phyloP scores from a whole-genome alignment of 2,797 vertebrate genomes.

The Meriones psammophilus region DNA sequence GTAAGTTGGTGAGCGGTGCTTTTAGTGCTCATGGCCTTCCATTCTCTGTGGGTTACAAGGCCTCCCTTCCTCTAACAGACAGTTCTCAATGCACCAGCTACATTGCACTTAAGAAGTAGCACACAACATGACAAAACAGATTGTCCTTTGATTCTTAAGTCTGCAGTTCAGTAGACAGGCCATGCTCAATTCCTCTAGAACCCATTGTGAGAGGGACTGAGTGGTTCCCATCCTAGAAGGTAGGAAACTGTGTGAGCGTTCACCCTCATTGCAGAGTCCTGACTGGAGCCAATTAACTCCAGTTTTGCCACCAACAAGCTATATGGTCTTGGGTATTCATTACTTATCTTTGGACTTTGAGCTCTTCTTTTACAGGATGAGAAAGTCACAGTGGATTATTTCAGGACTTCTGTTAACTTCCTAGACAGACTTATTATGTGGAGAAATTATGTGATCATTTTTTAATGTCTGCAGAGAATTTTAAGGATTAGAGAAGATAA shows the following conservation, averaged over 20 bases:
- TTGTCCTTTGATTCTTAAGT: constrained; percentile 15
- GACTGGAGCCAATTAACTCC: not conserved
- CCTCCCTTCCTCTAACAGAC: not conserved
- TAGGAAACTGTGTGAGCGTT: not conserved
- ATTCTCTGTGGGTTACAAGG: not conserved
- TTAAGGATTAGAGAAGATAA: constrained; percentile 19
- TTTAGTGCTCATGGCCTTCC: not conserved
- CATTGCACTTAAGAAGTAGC: not conserved
- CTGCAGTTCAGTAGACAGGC: not conserved
- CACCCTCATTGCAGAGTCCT: not conserved
- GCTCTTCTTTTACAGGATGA: constrained; percentile 34
- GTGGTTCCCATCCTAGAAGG: not conserved
- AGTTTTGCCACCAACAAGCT: constrained; percentile 8
- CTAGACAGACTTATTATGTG: constrained; percentile 36
- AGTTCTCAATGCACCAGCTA: not conserved
- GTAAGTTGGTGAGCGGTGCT: not conserved
- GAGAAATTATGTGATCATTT: not conserved
- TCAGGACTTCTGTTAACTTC: constrained; percentile 58
- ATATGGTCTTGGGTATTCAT: not conserved
- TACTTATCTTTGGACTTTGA: not conserved
- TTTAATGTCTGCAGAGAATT: not conserved
- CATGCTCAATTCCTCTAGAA: not conserved
- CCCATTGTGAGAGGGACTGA: constrained; percentile 31
- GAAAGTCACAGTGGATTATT: constrained; percentile 18
- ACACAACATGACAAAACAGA: not conserved